These are phyloP conservation scores for Alces alces DNA, from an alignment of 2,113 vertebrate genomes.

Conservation along the genomic window DNA sequence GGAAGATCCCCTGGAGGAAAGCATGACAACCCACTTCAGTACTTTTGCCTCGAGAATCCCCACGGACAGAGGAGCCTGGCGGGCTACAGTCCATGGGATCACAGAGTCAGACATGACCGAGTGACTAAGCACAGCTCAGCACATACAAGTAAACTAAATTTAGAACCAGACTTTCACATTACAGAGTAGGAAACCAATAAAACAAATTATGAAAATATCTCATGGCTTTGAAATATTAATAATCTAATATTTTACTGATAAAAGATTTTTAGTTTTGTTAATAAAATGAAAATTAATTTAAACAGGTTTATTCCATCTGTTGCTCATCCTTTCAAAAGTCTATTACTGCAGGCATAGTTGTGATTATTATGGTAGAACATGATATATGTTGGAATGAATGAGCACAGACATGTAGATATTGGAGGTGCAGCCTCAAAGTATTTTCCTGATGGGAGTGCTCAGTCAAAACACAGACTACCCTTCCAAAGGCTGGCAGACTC, in stretches of 20 bases:
- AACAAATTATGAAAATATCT: neutral
- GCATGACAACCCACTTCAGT: neutral
- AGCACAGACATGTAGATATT: neutral
- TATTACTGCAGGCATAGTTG: neutral
- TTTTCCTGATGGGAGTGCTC: neutral
- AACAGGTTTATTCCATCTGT: neutral
- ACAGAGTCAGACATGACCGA: neutral
- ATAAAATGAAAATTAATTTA: neutral
- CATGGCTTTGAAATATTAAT: neutral
- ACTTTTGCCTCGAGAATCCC: neutral
- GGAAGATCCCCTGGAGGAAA: neutral
- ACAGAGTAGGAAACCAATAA: neutral
- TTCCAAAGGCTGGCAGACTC: neutral
- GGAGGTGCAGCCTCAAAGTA: neutral
- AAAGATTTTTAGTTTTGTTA: neutral
- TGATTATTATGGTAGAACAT: neutral
- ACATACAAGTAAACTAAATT: neutral
- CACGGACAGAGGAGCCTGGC: neutral
- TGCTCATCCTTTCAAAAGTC: neutral
- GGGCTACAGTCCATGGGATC: neutral
- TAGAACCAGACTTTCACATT: neutral
- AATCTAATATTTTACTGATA: neutral
- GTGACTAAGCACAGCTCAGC: neutral
- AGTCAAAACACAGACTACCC: neutral
- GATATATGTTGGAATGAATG: neutral